Conservation (phyloP, 2,888 invertebrate genomes). For the Pachliopta kotzebuea region DNA sequence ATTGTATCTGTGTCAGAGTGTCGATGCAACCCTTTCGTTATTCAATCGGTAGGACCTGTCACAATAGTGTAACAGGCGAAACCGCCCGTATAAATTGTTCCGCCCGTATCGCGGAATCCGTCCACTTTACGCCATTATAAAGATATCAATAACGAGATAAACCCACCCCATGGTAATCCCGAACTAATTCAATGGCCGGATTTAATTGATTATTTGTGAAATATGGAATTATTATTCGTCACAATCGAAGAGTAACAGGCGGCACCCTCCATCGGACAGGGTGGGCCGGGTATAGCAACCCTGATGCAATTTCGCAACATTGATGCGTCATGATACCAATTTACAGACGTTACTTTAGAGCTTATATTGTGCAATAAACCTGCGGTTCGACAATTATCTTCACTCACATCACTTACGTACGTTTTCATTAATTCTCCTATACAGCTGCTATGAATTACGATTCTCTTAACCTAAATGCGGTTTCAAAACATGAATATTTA, state of each 20-base stretch:
- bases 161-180: conserved; percentile 52
- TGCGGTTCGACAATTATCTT: conserved; percentile 27
- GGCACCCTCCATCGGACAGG: conserved; percentile 41
- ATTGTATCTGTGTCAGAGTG: background rate
- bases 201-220: conserved; percentile 75
- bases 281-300: conserved; percentile 3
- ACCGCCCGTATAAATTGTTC: conserved; percentile 68
- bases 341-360: conserved; percentile 15
- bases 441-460: conserved; percentile 47
- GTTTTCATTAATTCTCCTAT: conserved; percentile 43
- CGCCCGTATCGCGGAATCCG: conserved; percentile 71
- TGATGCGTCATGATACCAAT: conserved; percentile 28
- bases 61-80: conserved; percentile 51
- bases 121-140: conserved; percentile 72
- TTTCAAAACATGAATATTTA: conserved; percentile 49
- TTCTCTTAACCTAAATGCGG: conserved; percentile 58
- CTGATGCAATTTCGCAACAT: conserved; percentile 29
- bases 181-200: conserved; percentile 54
- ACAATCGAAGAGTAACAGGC: conserved; percentile 45
- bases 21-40: conserved; percentile 38
- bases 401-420: conserved; percentile 33
- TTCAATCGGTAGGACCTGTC: conserved; percentile 53
- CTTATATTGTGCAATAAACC: conserved; percentile 23
- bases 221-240: conserved; percentile 57
- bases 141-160: conserved; percentile 76